Conservation (phyloP, 2,888 invertebrate genomes). For the Drosophila pseudotalamancana region DNA sequence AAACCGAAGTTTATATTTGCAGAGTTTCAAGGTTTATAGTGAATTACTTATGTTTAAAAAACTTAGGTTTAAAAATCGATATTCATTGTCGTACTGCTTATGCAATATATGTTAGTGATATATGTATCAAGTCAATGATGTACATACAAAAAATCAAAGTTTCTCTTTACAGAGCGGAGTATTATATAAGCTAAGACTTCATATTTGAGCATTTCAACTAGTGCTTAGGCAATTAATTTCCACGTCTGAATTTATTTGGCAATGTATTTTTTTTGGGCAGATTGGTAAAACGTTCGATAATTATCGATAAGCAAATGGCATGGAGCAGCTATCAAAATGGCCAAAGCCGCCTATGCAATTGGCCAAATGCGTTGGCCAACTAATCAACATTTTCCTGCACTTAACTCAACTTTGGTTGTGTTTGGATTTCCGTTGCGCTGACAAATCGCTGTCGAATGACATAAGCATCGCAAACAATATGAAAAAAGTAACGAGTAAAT, state of each 20-base stretch:
- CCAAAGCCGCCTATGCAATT: conserved; percentile 38
- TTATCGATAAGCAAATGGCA: conserved; percentile 36
- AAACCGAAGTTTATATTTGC: too few relatives aligned
- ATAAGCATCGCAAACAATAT: conserved; percentile 57
- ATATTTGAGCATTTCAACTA: not conserved
- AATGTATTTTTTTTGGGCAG: conserved; percentile 1
- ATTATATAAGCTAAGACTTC: not conserved
- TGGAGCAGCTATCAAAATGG: conserved; percentile 32
- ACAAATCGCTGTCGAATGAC: conserved; percentile 63
- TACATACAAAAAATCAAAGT: not conserved
- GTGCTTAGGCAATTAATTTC: conserved; percentile 14
- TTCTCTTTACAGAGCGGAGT: not conserved
- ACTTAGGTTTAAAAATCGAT: too few relatives aligned
- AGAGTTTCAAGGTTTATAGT: too few relatives aligned
- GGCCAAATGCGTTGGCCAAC: conserved; percentile 37
- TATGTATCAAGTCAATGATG: too few relatives aligned
- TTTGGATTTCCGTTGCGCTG: conserved; percentile 49
- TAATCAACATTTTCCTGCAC: conserved; percentile 49
- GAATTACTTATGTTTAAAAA: too few relatives aligned
- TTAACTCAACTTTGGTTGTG: conserved; percentile 16
- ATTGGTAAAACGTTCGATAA: conserved; percentile 10
- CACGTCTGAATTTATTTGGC: conserved; percentile 5
- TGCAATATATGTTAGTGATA: too few relatives aligned
- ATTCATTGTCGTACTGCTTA: too few relatives aligned
- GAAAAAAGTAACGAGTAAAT: not conserved